Conservation (phyloP, 2,888 invertebrate species). For the Anodontia alba region DNA sequence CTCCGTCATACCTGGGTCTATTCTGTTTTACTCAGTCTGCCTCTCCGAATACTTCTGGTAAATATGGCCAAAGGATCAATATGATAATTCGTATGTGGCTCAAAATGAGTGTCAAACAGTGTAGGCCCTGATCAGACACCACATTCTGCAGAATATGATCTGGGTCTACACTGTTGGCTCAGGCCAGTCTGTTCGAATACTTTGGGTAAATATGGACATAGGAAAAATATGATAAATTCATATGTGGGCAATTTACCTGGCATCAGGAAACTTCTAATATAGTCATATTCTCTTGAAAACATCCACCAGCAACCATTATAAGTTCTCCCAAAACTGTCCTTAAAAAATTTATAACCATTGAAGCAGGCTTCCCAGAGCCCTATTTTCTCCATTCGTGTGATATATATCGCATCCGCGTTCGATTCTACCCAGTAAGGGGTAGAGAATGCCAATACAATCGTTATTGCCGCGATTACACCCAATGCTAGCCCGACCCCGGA, state of each 20-base stretch:
- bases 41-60: too few species aligned
- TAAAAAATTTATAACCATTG: conserved; percentile 92
- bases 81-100: too few species aligned
- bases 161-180: too few species aligned
- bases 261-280: conserved; percentile 94
- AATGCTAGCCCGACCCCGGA: conserved; percentile 20
- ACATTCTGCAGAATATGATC: too few species aligned
- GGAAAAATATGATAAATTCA: too few species aligned
- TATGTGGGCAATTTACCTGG: conserved; percentile 91
- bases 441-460: conserved; percentile 43
- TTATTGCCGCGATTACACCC: conserved; percentile 13
- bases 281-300: conserved; percentile 97
- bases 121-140: too few species aligned
- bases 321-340: conserved; percentile 92
- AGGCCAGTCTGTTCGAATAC: too few species aligned
- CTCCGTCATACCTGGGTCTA: too few species aligned
- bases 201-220: too few species aligned
- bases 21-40: too few species aligned
- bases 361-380: conserved; percentile 98
- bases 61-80: too few species aligned
- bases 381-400: conserved; percentile 90
- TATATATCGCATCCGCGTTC: conserved; percentile 14
- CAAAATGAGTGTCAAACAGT: too few species aligned
- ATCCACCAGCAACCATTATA: conserved; percentile 99
- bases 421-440: conserved; percentile 57